Percentiles rank a stretch among this genome's conserved stretches.
phyloP scores from a whole-genome alignment of 2,888 invertebrate genomes.

The Villa cingulata region DNA sequence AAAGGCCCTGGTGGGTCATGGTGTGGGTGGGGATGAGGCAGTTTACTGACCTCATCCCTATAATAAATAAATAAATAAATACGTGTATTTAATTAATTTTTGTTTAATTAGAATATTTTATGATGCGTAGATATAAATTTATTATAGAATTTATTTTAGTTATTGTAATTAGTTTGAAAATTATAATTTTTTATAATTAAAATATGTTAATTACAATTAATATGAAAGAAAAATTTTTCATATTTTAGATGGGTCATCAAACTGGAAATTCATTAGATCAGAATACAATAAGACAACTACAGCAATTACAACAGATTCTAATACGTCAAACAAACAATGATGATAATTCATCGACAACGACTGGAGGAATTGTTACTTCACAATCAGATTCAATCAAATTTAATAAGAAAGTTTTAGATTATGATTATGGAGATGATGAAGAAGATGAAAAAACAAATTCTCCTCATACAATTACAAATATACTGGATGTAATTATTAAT shows the following conservation, averaged over 20 bases:
- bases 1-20: no score
- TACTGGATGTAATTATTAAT: conserved; percentile 18
- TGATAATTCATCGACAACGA: conserved; percentile 10
- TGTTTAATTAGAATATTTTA: no score
- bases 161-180: no score
- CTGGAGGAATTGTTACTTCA: conserved; percentile 7
- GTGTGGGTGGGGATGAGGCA: no score
- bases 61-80: no score
- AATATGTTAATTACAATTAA: no score
- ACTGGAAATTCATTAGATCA: conserved; percentile 24
- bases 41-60: no score
- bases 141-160: no score
- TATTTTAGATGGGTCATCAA: conserved; percentile 27
- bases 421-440: conserved; percentile 86
- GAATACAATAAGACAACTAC: conserved; percentile 39
- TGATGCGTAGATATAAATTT: no score
- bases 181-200: no score
- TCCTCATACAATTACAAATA: conserved; percentile 18
- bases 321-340: conserved; percentile 28
- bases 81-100: no score
- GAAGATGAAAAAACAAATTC: conserved; percentile 46
- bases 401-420: conserved; percentile 73
- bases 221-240: no score
- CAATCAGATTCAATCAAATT: conserved; percentile 47
- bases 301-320: conserved; percentile 48